These are phyloP conservation scores for Tichodroma muraria DNA, from an alignment of 2,113 vertebrate genomes.

Conservation along the genomic window DNA sequence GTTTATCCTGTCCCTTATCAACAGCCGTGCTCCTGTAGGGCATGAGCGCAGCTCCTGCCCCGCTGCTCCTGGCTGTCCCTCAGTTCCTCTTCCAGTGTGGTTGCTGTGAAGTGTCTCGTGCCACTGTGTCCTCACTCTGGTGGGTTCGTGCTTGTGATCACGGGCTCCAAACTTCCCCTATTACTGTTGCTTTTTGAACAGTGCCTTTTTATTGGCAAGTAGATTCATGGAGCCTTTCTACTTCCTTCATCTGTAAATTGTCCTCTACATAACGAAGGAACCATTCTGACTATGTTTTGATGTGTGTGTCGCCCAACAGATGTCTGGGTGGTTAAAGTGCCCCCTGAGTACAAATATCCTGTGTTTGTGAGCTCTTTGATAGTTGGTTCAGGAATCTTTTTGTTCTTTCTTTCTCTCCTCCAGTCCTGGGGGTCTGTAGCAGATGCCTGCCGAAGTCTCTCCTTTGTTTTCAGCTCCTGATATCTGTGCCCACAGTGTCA, in stretches of 20 bases:
- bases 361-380: constrained; percentile 57
- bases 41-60: neutral
- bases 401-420: constrained; percentile 37
- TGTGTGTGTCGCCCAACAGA: constrained; percentile 56
- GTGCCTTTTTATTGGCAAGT: neutral
- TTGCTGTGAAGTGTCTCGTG: neutral
- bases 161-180: constrained; percentile 11
- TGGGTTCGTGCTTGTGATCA: constrained; percentile 21
- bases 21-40: neutral
- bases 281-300: constrained; percentile 39
- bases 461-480: constrained; percentile 44
- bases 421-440: constrained; percentile 50
- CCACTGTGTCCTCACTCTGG: neutral
- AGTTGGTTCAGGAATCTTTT: constrained; percentile 57
- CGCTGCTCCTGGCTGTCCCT: neutral
- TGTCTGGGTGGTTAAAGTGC: constrained; percentile 63
- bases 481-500: constrained; percentile 15
- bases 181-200: neutral
- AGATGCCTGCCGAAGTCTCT: constrained; percentile 19
- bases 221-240: constrained; percentile 5
- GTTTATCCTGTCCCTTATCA: neutral
- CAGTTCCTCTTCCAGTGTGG: neutral
- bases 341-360: constrained; percentile 61
- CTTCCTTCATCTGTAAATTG: constrained; percentile 56
- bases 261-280: constrained; percentile 42